These are phyloP conservation scores for Aphyosemion australe DNA, from an alignment of 2,113 vertebrate species.

Conservation along the genomic window DNA sequence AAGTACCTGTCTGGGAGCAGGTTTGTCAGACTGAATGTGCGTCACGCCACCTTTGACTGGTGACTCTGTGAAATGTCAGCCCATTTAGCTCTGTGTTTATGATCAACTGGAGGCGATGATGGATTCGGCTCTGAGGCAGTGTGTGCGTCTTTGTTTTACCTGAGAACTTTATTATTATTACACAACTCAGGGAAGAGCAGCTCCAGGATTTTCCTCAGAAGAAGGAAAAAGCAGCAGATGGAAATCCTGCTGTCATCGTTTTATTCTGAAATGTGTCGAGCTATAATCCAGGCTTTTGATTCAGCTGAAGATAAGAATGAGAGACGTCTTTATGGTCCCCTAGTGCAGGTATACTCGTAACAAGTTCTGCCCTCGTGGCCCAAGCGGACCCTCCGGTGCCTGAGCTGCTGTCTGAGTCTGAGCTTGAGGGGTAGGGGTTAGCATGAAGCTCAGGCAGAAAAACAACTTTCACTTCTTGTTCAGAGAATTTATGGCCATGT, in stretches of 20 bases:
- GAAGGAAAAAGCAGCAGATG: background rate
- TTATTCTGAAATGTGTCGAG: no score
- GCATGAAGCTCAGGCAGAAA: background rate
- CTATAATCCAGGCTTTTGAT: no score
- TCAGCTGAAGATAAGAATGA: background rate
- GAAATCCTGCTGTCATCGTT: no score
- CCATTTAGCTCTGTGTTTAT: constrained; percentile 40
- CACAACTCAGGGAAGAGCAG: background rate
- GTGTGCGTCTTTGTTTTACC: constrained; percentile 11
- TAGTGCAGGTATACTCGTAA: no score
- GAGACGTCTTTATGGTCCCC: no score
- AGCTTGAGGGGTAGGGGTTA: no score
- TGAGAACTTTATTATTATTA: constrained; percentile 14
- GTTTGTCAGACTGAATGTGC: constrained; percentile 57
- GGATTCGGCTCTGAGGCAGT: constrained; percentile 7
- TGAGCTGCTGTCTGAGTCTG: background rate
- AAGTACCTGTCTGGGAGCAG: constrained; percentile 71
- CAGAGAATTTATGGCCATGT: constrained; percentile 7
- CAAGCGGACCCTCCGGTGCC: constrained; percentile 30
- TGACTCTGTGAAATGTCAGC: constrained; percentile 54
- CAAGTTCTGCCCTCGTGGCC: constrained; percentile 23
- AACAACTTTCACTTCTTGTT: constrained; percentile 16
- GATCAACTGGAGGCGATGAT: constrained; percentile 32
- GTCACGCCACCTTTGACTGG: constrained; percentile 63
- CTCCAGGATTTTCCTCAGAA: background rate